Base-by-base conservation (phyloP, 2,113 vertebrate genomes). In the Gymnocephalus cernua region DNA sequence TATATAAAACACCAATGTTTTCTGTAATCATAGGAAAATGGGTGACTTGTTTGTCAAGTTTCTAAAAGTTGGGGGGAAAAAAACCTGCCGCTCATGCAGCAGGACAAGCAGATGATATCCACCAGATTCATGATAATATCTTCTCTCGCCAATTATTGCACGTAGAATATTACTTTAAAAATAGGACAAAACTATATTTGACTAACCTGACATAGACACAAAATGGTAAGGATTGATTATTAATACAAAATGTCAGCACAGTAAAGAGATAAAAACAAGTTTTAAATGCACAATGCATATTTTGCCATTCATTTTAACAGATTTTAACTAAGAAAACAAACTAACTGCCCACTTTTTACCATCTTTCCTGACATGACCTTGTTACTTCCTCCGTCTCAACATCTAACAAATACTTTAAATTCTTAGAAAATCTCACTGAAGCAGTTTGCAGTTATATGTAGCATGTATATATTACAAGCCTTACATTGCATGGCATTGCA, bases 401-500 rank as follows among this genome's bases (percentile, higher is more conserved):
- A 44, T n/a, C 13, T 3, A 47, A 77, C 3, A 59, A 50, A 77
- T n/a, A 32, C 50, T 45, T 61, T 41, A 4, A 65, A 21, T 64
- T 61, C 5, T 38, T n/a, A 57, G 21, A 71, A 67, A 53, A 27
- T 38, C 19, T 41, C 0, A 50, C 23, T 48, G 18, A 56, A 35
- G 21, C 16, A 27, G 21, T 72, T 80, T 82, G 16, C 61, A 66
- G 51, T 80, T 61, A 61, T 25, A 11, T 29, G 14, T 14, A 74
- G 35, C 27, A 53, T 83, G 67, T 48, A 82, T 38, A 47, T 61
- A 83, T 88, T 78, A 68, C 75, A 87, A 80, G 80, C 64, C 58
- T 84, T 80, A 65, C 88, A 88, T 69, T 84, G 72, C 68, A 79
- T 58, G 44, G 64, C 70, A 86, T 63, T 91, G 70, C 74, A 68